Evolutionary conservation across 2,888 invertebrate species (phyloP).

Genomic region (Crossocerus cetratus): DNA sequence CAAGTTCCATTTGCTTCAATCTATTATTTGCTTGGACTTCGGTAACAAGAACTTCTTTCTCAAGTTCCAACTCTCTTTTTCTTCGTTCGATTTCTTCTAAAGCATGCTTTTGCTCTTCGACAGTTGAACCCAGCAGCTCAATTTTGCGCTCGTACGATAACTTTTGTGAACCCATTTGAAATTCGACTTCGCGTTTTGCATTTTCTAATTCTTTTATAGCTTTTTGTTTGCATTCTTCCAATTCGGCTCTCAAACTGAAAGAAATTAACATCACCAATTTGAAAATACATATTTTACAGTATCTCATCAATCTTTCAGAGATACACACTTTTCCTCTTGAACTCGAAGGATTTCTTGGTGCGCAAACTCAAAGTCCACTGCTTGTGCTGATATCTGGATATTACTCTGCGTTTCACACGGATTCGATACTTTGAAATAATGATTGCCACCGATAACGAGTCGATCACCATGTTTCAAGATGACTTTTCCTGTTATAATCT

Average conservation of each 20-base stretch:
- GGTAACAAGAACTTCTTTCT: slow-evolving; percentile 71
- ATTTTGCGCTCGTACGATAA: slow-evolving; percentile 72
- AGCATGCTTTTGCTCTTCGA: slow-evolving; percentile 72
- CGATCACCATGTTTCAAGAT: slow-evolving; percentile 79
- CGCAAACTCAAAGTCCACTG: slow-evolving; percentile 79
- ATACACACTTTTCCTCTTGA: slow-evolving; percentile 78
- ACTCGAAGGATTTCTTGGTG: slow-evolving; percentile 79
- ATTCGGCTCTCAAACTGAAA: slow-evolving; percentile 69
- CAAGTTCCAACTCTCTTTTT: slow-evolving; percentile 70
- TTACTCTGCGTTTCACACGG: slow-evolving; percentile 72
- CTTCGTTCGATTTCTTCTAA: slow-evolving; percentile 70
- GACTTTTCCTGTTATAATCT: slow-evolving; percentile 75
- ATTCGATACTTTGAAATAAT: slow-evolving; percentile 80
- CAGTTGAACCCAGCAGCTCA: slow-evolving; percentile 66
- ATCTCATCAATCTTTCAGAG: no score
- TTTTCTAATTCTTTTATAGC: slow-evolving; percentile 73
- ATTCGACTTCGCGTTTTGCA: slow-evolving; percentile 71
- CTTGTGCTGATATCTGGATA: slow-evolving; percentile 61
- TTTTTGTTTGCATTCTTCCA: slow-evolving; percentile 74
- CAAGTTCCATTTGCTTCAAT: slow-evolving; percentile 77
- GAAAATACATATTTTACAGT: not conserved
- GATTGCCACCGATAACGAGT: slow-evolving; percentile 80
- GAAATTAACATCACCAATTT: not conserved
- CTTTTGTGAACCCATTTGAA: slow-evolving; percentile 71
- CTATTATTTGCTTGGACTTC: slow-evolving; percentile 77